phyloP scores from a whole-genome alignment of 1,140 invertebrate species.

The Lethrus apterus region DNA sequence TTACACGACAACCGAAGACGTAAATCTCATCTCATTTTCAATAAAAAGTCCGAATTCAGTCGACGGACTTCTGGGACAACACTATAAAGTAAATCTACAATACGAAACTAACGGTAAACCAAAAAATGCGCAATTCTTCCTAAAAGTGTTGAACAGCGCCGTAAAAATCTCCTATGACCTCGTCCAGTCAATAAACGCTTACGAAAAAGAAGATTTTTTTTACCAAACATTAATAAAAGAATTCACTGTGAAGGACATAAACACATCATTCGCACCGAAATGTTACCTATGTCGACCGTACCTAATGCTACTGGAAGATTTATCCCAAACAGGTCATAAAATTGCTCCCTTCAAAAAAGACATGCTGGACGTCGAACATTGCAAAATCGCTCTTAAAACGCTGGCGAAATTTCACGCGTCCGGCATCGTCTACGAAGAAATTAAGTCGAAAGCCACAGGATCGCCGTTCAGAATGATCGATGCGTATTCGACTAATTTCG shows the following conservation, averaged over 20 bases:
- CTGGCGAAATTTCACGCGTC: slow-evolving; percentile 37
- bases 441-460: slow-evolving; percentile 17
- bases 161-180: slow-evolving; percentile 17
- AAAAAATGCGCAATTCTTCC: slow-evolving; percentile 14
- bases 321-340: slow-evolving; percentile 12
- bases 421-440: slow-evolving; percentile 32
- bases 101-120: slow-evolving; percentile 8
- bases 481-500: slow-evolving; percentile 13
- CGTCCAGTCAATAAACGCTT: slow-evolving; percentile 15
- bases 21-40: slow-evolving; percentile 12
- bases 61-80: slow-evolving; percentile 20
- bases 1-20: slow-evolving; percentile 2
- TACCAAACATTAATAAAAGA: slow-evolving; percentile 15
- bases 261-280: slow-evolving; percentile 15
- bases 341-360: slow-evolving; percentile 10
- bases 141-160: slow-evolving; percentile 20
- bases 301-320: slow-evolving; percentile 23
- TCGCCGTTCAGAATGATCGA: slow-evolving; percentile 16
- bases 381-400: slow-evolving; percentile 26
- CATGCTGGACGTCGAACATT: slow-evolving; percentile 21
- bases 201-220: slow-evolving; percentile 24
- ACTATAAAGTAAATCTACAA: slow-evolving; percentile 19
- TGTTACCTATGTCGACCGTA: slow-evolving; percentile 20
- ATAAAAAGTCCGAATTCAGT: slow-evolving; percentile 11
- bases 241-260: slow-evolving; percentile 14